phyloP scores from a whole-genome alignment of 1,140 invertebrate genomes.

The Papilio dardanus region DNA sequence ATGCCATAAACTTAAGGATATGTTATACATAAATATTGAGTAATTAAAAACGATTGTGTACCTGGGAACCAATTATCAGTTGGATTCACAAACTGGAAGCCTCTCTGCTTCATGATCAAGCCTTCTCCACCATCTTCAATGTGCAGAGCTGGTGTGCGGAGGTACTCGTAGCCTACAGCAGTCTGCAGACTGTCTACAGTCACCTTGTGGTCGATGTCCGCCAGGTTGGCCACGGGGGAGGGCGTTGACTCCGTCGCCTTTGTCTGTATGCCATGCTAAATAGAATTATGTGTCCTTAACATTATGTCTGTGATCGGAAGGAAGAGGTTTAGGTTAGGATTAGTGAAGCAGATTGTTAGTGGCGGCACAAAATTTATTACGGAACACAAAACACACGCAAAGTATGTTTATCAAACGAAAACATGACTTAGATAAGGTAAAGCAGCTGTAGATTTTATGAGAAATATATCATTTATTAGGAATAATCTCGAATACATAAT shows the following conservation, averaged over 20 bases:
- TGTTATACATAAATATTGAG: no score
- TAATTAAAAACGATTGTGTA: constrained; percentile 62
- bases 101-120: constrained; percentile 87
- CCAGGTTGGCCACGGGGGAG: constrained; percentile 91
- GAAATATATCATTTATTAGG: background rate
- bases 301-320: constrained; percentile 46
- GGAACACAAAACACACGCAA: background rate
- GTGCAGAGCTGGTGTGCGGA: constrained; percentile 86
- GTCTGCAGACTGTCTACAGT: constrained; percentile 87
- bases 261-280: constrained; percentile 84
- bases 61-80: constrained; percentile 94
- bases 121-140: constrained; percentile 87
- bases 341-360: constrained; percentile 47
- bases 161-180: constrained; percentile 91
- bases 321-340: constrained; percentile 52
- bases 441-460: background rate
- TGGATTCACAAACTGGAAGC: constrained; percentile 93
- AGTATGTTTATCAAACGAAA: background rate
- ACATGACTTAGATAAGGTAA: background rate
- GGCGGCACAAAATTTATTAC: constrained; percentile 25
- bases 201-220: constrained; percentile 87
- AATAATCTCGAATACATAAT: background rate
- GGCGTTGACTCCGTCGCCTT: constrained; percentile 92
- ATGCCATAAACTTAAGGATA: background rate
- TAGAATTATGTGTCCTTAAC: constrained; percentile 75